phyloP scores from a whole-genome alignment of 2,888 invertebrate genomes.

The Hemaris fuciformis region DNA sequence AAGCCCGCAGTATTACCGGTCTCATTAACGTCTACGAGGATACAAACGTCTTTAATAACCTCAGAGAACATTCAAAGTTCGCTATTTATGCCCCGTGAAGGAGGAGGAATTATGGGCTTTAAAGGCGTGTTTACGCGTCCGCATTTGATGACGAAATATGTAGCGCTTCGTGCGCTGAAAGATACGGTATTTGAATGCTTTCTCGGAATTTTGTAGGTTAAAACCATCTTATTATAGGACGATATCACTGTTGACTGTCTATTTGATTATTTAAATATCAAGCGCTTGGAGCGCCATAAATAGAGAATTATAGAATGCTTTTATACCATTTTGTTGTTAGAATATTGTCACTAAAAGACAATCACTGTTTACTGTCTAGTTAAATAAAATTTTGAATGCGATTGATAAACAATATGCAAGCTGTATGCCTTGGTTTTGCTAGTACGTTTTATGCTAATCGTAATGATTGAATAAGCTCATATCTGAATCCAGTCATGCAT shows the following conservation, averaged over 20 bases:
- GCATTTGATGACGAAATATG: neutral
- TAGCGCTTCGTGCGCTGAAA: neutral
- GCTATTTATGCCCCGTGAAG: conserved; percentile 5
- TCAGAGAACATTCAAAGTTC: neutral
- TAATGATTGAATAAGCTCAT: neutral
- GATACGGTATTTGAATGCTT: neutral
- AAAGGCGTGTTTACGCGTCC: conserved; percentile 9
- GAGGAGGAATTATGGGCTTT: conserved; percentile 1
- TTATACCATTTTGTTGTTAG: too few relatives aligned
- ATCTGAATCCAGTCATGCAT: neutral
- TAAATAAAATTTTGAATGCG: too few relatives aligned
- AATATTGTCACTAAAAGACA: too few relatives aligned
- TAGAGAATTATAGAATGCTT: too few relatives aligned
- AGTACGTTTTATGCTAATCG: neutral
- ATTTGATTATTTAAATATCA: too few relatives aligned
- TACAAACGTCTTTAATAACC: conserved; percentile 5
- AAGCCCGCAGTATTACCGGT: neutral
- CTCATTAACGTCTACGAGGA: neutral
- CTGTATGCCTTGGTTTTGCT: neutral
- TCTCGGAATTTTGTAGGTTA: neutral
- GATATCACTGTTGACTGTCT: neutral
- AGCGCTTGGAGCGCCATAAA: too few relatives aligned
- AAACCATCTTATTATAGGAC: neutral
- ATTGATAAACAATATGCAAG: neutral
- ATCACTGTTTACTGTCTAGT: too few relatives aligned